Evolutionary conservation across 2,888 invertebrate species (phyloP), one percentile per base, ranked within the genome.

Genomic region (Crocallis elinguaria): DNA sequence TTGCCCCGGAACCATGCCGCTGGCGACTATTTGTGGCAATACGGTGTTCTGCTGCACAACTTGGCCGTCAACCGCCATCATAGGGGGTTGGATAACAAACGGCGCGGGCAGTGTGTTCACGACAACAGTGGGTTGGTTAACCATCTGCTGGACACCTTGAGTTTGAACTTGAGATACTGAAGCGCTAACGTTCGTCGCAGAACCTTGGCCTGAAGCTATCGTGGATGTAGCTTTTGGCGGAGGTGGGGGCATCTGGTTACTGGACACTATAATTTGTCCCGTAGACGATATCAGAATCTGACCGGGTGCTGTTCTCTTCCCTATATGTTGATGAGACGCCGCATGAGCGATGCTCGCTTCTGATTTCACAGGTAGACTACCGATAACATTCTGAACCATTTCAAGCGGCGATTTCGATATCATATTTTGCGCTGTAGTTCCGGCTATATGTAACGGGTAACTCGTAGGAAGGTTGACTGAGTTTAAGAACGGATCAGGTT

Each of bases 91-190:
- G 33, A 97, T 92, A 4, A 97, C 94, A 64, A 96, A 95, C 0
- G 96, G 96, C 12, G 95, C 92, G 39, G 95, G 95, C 57, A 97
- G 84, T 0, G 96, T 94, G 73, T 97, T 97, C 0, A 97, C 95
- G 3, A 97, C 93, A 0, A 96, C 95, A 0, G 96, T 94, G 19
- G 95, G 95, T 72, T 94, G 95, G 19, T 95, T 95, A 1, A 95
- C 92, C 12, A 95, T 93, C 3, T 94, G 93, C 64, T 94, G 94
- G 0, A 93, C 92, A 1, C 93, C 92, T 0, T 92, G 93, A 0
- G 93, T 93, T 11, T 4, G 46, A 11, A 0, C 94, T 78, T 95
- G 94, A 7, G 93, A 92, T 5, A 94, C 92, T 0, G 95, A 92
- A 0, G 93, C 93, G 0, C 93, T 94, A 0, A 94, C 94, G 66